A percentile compares a stretch with the other conserved stretches of the same genome.
These are phyloP conservation scores for Takifugu ocellatus DNA, from an alignment of 2,797 vertebrate genomes.

Conservation along the genomic window DNA sequence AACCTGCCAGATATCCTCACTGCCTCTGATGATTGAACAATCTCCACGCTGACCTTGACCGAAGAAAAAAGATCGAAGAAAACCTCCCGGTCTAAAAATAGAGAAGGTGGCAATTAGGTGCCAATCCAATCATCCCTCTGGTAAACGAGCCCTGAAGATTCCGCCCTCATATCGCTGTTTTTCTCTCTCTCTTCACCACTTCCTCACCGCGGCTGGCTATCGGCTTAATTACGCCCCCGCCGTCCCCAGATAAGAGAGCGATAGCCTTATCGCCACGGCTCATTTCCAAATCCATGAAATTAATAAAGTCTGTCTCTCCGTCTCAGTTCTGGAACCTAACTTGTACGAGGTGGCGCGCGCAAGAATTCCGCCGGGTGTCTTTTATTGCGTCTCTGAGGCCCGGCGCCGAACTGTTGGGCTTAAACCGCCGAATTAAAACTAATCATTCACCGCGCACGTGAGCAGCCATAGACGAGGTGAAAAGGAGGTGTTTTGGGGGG, in stretches of 20 bases:
- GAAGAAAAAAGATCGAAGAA: constrained; percentile 23
- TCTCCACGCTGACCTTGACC: constrained; percentile 63
- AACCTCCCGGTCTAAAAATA: constrained; percentile 67
- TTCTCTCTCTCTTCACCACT: constrained; percentile 54
- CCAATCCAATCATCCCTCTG: constrained; percentile 70
- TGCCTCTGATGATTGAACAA: constrained; percentile 46
- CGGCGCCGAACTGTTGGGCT: too few species aligned
- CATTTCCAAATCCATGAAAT: constrained; percentile 77
- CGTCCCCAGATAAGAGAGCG: constrained; percentile 69
- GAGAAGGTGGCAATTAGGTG: constrained; percentile 72
- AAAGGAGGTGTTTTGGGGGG: too few species aligned
- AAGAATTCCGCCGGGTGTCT: constrained; percentile 37
- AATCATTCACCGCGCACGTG: too few species aligned
- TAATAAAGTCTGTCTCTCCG: constrained; percentile 71
- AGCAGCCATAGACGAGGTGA: too few species aligned
- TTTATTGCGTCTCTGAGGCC: too few species aligned
- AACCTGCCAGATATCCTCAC: constrained; percentile 27
- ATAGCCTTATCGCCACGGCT: constrained; percentile 75
- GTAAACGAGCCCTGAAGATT: constrained; percentile 71
- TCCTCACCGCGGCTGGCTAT: constrained; percentile 72
- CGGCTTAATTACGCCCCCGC: constrained; percentile 73
- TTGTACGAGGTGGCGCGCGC: constrained; percentile 60
- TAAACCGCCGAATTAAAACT: too few species aligned
- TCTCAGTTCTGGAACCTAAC: constrained; percentile 61
- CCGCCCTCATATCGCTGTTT: constrained; percentile 61